Base-by-base conservation (phyloP, 2,888 invertebrate genomes). In the Drosophila niveifrons region DNA sequence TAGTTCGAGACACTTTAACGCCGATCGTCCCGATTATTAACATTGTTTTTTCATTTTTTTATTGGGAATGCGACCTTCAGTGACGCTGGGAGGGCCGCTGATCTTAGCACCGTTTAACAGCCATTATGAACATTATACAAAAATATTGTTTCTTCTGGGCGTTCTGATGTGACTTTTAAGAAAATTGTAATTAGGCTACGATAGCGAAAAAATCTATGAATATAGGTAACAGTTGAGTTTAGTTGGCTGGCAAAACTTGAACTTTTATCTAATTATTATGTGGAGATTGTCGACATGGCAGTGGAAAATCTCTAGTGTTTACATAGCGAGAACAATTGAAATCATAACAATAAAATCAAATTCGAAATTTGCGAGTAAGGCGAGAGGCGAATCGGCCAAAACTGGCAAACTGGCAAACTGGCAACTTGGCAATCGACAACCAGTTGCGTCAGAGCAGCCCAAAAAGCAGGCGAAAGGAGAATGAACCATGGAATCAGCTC, bases 311-410 rank as follows among this genome's bases (percentile, higher is more conserved):
- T 78, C 67, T 53, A 62, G 88, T 77, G 85, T 88, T 85, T 88
- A 89, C 81, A 84, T 68, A 63, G 80, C 66, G 72, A 81, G 72
- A 82, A 82, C 81, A 83, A 81, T 81, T 80, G 90, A 82, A 88
- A 80, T 82, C 84, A 80, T 80, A 80, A 78, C 74, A 82, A 82
- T 81, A 81, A 90, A 86, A 88, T 81, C 78, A 84, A 88, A 77
- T 82, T 77, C 59, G 75, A 88, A 84, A 83, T 78, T 87, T 88
- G 69, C 51, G 75, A 76, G 77, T 66, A 50, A 23, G 23, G 23
- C 55, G 69, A 56, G 36, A 11, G n/a, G 57, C 46, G 62, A 72
- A 66, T 17, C 55, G 36, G 17, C 41, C n/a, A 53, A 57, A 62
- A 66, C 61, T 63, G 39, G 55, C 39, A 51, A 56, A 52, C 34